Conservation (phyloP, 1,140 invertebrate species). For the Drosophila aff. region DNA sequence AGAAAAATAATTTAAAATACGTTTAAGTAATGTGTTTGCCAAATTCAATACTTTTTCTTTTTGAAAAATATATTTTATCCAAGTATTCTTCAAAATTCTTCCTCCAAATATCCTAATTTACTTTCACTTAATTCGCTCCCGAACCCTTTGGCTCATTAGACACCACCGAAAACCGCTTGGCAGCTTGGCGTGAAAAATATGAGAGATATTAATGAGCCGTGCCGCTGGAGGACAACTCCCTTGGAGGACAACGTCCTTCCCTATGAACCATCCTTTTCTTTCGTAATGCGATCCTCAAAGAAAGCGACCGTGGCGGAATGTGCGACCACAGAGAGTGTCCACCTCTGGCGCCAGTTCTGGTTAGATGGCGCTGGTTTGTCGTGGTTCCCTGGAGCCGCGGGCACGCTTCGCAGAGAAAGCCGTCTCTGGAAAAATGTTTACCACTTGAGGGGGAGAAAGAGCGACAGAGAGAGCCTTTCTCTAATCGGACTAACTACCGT, state of each 20-base stretch:
- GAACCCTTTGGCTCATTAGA: slow-evolving; percentile 52
- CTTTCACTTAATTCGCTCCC: slow-evolving; percentile 12
- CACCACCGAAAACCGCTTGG: slow-evolving; percentile 27
- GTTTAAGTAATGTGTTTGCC: too few species aligned
- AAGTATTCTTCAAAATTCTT: neutral
- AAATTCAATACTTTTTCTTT: too few species aligned
- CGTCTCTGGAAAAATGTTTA: slow-evolving; percentile 53
- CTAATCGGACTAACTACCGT: slow-evolving; percentile 76
- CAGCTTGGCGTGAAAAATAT: slow-evolving; percentile 72
- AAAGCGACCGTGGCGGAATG: slow-evolving; percentile 71
- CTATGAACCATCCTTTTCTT: neutral
- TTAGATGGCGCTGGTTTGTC: slow-evolving; percentile 6
- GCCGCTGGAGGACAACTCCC: slow-evolving; percentile 46
- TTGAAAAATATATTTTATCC: neutral
- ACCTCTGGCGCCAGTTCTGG: slow-evolving; percentile 71
- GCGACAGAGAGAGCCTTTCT: slow-evolving; percentile 16
- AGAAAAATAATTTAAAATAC: too few species aligned
- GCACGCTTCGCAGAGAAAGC: slow-evolving; percentile 42
- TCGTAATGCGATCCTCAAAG: slow-evolving; percentile 69
- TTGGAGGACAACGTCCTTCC: slow-evolving; percentile 7
- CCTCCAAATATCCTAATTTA: neutral
- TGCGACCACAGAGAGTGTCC: slow-evolving; percentile 74
- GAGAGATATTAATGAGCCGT: slow-evolving; percentile 73
- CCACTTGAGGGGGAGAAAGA: slow-evolving; percentile 9
- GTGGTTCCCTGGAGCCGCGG: slow-evolving; percentile 5